Evolutionary conservation across 2,113 vertebrate species (phyloP).

Genomic region (Aix galericulata): DNA sequence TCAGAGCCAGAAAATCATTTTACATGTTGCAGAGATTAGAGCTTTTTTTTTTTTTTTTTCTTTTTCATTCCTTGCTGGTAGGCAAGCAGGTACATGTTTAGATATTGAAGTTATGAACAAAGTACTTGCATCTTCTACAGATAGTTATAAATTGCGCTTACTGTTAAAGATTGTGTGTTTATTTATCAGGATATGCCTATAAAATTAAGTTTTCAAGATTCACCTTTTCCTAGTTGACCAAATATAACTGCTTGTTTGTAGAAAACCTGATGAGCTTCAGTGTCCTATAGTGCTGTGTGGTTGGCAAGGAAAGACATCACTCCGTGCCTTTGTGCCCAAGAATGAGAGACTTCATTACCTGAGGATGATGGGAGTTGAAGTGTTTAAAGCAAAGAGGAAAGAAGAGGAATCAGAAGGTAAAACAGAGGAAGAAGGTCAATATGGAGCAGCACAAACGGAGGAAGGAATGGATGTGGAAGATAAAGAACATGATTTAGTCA

Average conservation of each 20-base stretch:
- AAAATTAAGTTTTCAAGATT: background rate
- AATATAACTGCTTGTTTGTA: constrained; percentile 40
- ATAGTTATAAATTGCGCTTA: background rate
- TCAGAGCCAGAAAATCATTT: background rate
- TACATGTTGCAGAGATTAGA: background rate
- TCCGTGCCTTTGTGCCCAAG: constrained; percentile 93
- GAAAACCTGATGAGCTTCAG: constrained; percentile 84
- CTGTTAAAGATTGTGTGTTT: background rate
- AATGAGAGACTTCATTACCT: constrained; percentile 96
- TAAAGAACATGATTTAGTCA: background rate
- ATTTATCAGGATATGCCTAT: background rate
- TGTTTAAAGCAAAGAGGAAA: constrained; percentile 81
- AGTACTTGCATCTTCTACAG: background rate
- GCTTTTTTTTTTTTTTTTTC: background rate
- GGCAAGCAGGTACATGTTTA: background rate
- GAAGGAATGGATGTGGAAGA: constrained; percentile 17
- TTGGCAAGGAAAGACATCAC: constrained; percentile 95
- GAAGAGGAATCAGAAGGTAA: constrained; percentile 22
- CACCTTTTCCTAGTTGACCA: background rate
- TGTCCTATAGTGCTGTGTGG: constrained; percentile 94
- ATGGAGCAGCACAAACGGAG: background rate
- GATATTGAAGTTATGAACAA: background rate
- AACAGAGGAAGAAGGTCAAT: background rate
- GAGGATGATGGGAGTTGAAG: constrained; percentile 95
- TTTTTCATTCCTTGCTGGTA: background rate